Percentiles rank a stretch among this genome's conserved stretches.
Conservation (phyloP, 2,888 invertebrate genomes). For the Ditula angustiorana region DNA sequence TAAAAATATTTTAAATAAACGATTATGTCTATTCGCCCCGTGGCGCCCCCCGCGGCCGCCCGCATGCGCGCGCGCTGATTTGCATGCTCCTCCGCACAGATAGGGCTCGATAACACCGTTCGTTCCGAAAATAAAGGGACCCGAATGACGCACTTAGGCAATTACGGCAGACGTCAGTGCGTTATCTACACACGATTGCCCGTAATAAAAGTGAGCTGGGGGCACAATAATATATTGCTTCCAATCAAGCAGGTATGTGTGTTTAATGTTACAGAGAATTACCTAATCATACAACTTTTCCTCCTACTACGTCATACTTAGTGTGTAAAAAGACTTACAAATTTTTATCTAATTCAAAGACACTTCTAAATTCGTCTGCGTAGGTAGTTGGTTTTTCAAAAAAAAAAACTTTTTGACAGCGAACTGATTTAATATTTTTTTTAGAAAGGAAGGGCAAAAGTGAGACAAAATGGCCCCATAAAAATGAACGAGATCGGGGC, state of each 20-base stretch:
- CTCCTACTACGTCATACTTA: not conserved
- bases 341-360: not conserved
- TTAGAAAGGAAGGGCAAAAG: too few species aligned
- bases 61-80: slow-evolving; percentile 63
- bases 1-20: not conserved
- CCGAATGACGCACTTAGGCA: slow-evolving; percentile 32
- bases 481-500: too few species aligned
- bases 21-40: slow-evolving; percentile 59
- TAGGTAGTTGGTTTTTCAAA: too few species aligned
- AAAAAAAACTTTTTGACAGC: too few species aligned
- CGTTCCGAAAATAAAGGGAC: slow-evolving; percentile 32
- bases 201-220: slow-evolving; percentile 37
- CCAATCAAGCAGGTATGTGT: slow-evolving; percentile 30
- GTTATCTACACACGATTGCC: slow-evolving; percentile 37
- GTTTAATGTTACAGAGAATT: slow-evolving; percentile 18
- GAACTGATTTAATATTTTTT: too few species aligned
- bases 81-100: slow-evolving; percentile 70
- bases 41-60: slow-evolving; percentile 40
- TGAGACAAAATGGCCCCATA: too few species aligned
- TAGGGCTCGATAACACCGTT: slow-evolving; percentile 45
- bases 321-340: not conserved
- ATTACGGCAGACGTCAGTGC: slow-evolving; percentile 31
- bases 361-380: not conserved
- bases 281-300: not conserved
- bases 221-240: slow-evolving; percentile 33